These are phyloP conservation scores for Notocelia uddmanniana DNA, from an alignment of 2,888 invertebrate species.

Conservation along the genomic window DNA sequence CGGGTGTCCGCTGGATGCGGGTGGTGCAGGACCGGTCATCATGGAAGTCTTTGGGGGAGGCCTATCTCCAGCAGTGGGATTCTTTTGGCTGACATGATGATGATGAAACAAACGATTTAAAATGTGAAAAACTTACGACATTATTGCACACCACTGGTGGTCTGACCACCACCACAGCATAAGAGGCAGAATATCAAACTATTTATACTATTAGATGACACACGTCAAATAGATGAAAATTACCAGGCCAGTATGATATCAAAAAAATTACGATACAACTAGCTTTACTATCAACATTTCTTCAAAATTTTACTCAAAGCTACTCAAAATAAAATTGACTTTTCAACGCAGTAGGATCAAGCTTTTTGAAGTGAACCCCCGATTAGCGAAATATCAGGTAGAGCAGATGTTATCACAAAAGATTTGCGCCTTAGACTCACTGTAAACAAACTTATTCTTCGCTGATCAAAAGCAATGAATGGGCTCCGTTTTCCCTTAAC, in stretches of 20 bases:
- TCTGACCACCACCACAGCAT: constrained; percentile 16
- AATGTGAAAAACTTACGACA: no score
- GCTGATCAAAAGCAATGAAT: constrained; percentile 65
- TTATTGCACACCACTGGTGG: not conserved
- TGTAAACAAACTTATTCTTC: constrained; percentile 74
- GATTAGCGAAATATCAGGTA: constrained; percentile 56
- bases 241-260: constrained; percentile 2
- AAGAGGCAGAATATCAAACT: constrained; percentile 14
- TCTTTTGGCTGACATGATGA: no score
- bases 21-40: no score
- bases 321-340: not conserved
- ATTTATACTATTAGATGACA: constrained; percentile 23
- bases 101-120: no score
- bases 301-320: not conserved
- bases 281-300: no score
- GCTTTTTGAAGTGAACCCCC: not conserved
- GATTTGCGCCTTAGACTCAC: constrained; percentile 61
- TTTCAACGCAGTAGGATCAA: not conserved
- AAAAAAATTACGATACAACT: constrained; percentile 42
- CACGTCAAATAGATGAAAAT: constrained; percentile 23
- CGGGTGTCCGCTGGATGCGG: no score
- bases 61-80: no score
- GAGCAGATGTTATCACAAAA: constrained; percentile 78
- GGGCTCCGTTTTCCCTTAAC: constrained; percentile 48
- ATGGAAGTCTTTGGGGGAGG: no score